Percentiles rank a stretch among this genome's conserved stretches.
Evolutionary conservation across 1,140 invertebrate species (phyloP).

Genomic region (Nymphalis io): DNA sequence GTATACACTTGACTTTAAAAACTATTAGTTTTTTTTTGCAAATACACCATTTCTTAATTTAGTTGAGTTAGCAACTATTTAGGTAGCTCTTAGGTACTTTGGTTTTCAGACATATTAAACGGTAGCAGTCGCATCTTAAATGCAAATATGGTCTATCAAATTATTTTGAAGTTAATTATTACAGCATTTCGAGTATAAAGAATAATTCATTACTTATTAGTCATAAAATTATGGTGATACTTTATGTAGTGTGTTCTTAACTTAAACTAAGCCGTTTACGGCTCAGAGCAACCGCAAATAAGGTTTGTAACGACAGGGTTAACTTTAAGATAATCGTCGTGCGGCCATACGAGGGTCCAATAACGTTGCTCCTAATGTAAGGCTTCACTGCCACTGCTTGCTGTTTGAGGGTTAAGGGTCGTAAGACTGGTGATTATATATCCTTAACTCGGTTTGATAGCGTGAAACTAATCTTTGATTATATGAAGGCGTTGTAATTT

Average conservation of each 20-base stretch:
- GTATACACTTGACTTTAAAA: conserved; percentile 27
- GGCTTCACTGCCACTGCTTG: conserved; percentile 49
- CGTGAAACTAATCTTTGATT: conserved; percentile 37
- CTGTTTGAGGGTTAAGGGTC: conserved; percentile 55
- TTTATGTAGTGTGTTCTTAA: conserved; percentile 41
- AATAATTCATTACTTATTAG: neutral
- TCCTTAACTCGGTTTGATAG: conserved; percentile 31
- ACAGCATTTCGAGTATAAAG: neutral
- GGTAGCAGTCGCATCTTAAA: no score
- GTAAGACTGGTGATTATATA: conserved; percentile 47
- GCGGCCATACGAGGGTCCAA: conserved; percentile 50
- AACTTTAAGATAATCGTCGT: conserved; percentile 73
- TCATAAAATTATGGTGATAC: neutral
- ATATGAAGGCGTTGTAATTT: conserved; percentile 23
- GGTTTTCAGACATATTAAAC: no score
- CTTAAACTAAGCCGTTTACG: conserved; percentile 42
- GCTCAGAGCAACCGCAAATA: conserved; percentile 60
- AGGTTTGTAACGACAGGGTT: conserved; percentile 68
- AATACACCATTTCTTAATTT: no score
- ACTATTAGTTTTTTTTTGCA: no score
- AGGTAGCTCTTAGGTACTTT: no score
- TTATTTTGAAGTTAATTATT: no score
- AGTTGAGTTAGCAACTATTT: no score
- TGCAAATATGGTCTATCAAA: no score
- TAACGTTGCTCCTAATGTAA: conserved; percentile 64